phyloP scores from a whole-genome alignment of 2,113 vertebrate species.

The Heterochromis multidens region DNA sequence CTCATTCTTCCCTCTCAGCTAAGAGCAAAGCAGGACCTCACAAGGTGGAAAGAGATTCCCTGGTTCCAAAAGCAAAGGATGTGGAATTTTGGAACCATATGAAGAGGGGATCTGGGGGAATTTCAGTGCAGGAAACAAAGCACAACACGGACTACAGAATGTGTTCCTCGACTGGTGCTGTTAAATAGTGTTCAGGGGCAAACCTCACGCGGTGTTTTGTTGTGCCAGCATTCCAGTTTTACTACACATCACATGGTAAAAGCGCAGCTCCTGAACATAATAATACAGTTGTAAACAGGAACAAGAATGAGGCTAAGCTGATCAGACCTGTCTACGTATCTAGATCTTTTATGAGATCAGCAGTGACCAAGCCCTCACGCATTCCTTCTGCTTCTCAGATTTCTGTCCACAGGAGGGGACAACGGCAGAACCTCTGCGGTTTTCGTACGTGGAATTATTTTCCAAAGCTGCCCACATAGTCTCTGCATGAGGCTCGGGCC shows the following conservation, averaged over 20 bases:
- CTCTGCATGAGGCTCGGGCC: constrained; percentile 44
- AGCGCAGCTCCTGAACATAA: constrained; percentile 19
- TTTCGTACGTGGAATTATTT: constrained; percentile 48
- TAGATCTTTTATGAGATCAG: constrained; percentile 35
- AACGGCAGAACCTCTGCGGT: constrained; percentile 30
- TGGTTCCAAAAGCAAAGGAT: constrained; percentile 55
- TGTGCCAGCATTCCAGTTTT: constrained; percentile 24
- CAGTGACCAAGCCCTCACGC: constrained; percentile 48
- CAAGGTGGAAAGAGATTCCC: constrained; percentile 64
- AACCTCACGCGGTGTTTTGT: not conserved
- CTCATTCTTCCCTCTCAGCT: constrained; percentile 41
- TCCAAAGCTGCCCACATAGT: constrained; percentile 54
- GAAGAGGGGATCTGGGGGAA: constrained; percentile 14
- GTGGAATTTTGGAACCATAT: constrained; percentile 54
- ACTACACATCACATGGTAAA: constrained; percentile 4
- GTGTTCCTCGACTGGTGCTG: not conserved
- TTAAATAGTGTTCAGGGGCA: not conserved
- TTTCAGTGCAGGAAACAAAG: constrained; percentile 41
- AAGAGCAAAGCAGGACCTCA: constrained; percentile 43
- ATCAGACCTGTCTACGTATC: constrained; percentile 61
- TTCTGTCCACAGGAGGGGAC: constrained; percentile 61
- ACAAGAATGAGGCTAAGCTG: constrained; percentile 65
- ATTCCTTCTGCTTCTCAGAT: constrained; percentile 70
- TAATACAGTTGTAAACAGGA: constrained; percentile 33
- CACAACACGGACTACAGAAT: constrained; percentile 13